Conservation (phyloP, 1,140 invertebrate genomes). For the Carcinoscorpius rotundicauda region DNA sequence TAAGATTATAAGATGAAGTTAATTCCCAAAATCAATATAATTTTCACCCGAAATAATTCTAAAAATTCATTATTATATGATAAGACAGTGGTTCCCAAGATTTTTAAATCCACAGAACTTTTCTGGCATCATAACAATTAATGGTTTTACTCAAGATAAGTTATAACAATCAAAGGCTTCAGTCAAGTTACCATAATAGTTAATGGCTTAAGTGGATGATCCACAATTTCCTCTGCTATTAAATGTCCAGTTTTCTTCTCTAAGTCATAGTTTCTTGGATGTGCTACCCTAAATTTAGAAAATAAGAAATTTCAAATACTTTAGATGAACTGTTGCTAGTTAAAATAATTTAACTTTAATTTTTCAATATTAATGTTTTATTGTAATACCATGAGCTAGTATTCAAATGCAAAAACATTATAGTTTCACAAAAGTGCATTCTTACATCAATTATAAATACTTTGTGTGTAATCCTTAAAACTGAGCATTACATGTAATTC, state of each 20-base stretch:
- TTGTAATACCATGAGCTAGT: no score
- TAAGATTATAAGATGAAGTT: no score
- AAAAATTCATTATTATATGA: background rate
- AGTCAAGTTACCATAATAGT: constrained; percentile 25
- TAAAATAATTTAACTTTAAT: background rate
- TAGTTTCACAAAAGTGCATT: no score
- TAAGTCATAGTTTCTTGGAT: constrained; percentile 26
- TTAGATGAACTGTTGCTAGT: background rate
- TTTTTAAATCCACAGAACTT: background rate
- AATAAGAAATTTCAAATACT: background rate
- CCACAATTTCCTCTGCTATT: constrained; percentile 29
- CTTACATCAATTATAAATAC: no score
- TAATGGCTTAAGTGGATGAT: constrained; percentile 44
- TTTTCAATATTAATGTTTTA: background rate
- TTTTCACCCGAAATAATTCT: background rate
- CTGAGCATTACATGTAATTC: no score
- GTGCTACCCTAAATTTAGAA: constrained; percentile 26
- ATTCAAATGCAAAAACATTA: no score
- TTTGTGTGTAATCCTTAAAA: no score
- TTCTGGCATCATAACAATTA: background rate
- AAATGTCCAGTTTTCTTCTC: constrained; percentile 24
- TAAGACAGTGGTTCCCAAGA: background rate
- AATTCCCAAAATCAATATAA: no score
- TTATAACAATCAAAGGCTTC: background rate
- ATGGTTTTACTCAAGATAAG: constrained; percentile 8